Base-by-base conservation (phyloP, 1,140 invertebrate species). In the Condylostylus longicornis region DNA sequence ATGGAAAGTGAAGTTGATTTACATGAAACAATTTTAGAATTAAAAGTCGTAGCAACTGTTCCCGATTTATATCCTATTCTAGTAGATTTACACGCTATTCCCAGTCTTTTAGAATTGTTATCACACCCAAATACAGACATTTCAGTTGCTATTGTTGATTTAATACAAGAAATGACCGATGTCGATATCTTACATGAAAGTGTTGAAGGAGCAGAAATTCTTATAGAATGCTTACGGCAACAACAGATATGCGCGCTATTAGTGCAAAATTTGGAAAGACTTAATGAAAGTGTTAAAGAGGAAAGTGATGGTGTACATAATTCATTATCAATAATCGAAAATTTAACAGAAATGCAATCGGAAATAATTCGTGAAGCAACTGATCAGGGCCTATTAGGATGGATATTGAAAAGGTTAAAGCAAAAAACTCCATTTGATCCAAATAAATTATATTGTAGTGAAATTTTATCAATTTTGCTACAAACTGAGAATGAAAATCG, bases 1-100 rank as follows among this genome's bases (percentile, higher is more conserved):
- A 96, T 99, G 91, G 94, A 98, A 48, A 96, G 93, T 34, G 96
- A 99, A 69, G 66, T 98, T 9, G 91, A 97, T 63, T 63, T 97
- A 29, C 86, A 95, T 64, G 84, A 88, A 50, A 76, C 80, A 2
- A 71, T 97, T 41, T 79, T 97, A 65, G 87, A 98, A 55, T 71
- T 99, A 53, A 88, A 96, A 66, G 79, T 82, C 9, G 68, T 99
- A 15, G 86, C 93, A 6, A 97, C 94, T 6, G 87, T 88, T 22
- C 93, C 94, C 9, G 89, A 98, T 60, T 70, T 95, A 30, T 98
- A 98, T 68, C 83, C 85, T 1, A 53, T 91, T 10, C 66, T 97
- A 33, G 85, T 98, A 2, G 84, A 97, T 43, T 62, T 94, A 18
- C 80, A 85, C 46, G 77, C 86, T 33, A 68, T 98, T 20, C 81